Percentiles rank a stretch among this genome's conserved stretches.
phyloP scores from a whole-genome alignment of 37 sponge, comb jelly and placozoan genomes.

The Dysidea cf. avara region DNA sequence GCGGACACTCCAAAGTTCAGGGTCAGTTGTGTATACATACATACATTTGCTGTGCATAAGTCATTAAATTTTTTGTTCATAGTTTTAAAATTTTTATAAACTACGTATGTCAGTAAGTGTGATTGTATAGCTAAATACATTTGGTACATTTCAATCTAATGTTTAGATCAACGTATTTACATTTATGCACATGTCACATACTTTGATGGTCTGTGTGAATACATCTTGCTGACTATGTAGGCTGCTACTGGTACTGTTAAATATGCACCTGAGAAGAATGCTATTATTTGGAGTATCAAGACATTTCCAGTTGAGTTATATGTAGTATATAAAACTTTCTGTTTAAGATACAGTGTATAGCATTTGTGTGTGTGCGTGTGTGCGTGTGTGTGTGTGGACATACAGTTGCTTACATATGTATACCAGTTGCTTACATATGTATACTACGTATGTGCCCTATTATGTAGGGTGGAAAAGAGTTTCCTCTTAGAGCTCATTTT shows the following conservation, averaged over 20 bases:
- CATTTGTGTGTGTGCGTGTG: too few species aligned
- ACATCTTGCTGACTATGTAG: constrained; percentile 27
- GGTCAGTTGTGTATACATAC: constrained; percentile 31
- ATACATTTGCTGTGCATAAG: neutral
- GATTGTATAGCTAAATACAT: too few species aligned
- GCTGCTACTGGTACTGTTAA: constrained; percentile 70
- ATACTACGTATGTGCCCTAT: neutral
- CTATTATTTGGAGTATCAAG: constrained; percentile 90
- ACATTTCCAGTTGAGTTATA: constrained; percentile 74
- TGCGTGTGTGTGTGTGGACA: neutral
- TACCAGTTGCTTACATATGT: neutral
- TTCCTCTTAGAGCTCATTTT: constrained; percentile 92
- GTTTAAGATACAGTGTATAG: too few species aligned
- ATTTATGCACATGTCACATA: neutral
- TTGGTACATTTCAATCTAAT: too few species aligned
- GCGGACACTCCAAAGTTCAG: constrained; percentile 91
- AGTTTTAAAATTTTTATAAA: neutral
- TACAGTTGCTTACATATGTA: neutral
- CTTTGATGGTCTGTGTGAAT: neutral
- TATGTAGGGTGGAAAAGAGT: constrained; percentile 89
- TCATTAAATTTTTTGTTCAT: neutral
- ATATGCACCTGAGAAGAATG: constrained; percentile 91
- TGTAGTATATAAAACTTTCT: too few species aligned
- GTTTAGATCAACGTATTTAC: neutral
- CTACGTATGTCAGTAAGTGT: too few species aligned